Evolutionary conservation across 2,113 vertebrate species (phyloP).

Genomic region (Sterna hirundo): DNA sequence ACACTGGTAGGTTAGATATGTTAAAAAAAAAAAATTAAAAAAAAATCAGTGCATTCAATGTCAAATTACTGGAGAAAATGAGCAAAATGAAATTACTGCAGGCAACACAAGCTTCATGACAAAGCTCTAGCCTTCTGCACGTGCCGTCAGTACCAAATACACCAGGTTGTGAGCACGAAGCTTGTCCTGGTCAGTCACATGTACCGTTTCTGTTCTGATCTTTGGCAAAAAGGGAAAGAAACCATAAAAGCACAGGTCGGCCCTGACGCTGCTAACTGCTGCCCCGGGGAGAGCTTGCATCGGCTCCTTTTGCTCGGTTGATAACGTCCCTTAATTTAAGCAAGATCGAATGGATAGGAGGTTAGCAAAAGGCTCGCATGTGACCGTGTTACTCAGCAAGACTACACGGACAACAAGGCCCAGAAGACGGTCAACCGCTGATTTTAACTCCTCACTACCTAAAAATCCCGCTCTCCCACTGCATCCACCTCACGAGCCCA

Average conservation of each 20-base stretch:
- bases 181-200: neutral
- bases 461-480: neutral
- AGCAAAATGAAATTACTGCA: neutral
- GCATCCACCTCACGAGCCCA: rapidly evolving
- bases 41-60: neutral
- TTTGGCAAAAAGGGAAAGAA: neutral
- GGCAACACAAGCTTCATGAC: neutral
- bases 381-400: neutral
- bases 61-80: neutral
- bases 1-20: neutral
- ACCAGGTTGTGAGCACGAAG: neutral
- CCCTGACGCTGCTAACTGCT: neutral
- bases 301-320: neutral
- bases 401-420: neutral
- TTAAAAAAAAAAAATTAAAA: neutral
- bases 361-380: neutral
- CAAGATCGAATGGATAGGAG: neutral
- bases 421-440: neutral
- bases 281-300: neutral
- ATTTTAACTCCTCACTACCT: neutral
- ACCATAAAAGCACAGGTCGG: neutral
- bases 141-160: neutral
- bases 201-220: neutral
- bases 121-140: neutral
- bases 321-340: neutral